These are phyloP conservation scores for Nicator chloris DNA, from an alignment of 2,113 vertebrate species.

Conservation along the genomic window DNA sequence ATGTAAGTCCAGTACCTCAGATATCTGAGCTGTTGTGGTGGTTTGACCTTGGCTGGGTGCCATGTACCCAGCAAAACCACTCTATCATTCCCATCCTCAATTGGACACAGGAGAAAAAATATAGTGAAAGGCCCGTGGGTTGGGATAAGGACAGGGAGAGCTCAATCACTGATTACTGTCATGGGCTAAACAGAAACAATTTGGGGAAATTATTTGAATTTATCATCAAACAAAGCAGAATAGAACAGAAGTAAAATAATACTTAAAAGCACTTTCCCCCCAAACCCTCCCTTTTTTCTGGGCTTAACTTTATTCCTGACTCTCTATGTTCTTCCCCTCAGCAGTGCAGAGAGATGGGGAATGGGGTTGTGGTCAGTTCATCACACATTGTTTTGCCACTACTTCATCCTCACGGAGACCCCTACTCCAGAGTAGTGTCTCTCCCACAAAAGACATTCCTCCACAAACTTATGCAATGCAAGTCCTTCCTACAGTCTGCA, in stretches of 20 bases:
- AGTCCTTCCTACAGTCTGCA: background rate
- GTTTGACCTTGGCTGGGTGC: background rate
- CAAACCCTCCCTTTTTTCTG: background rate
- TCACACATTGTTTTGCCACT: background rate
- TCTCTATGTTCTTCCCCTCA: background rate
- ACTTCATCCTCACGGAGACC: background rate
- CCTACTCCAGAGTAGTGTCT: background rate
- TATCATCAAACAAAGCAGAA: background rate
- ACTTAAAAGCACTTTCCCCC: background rate
- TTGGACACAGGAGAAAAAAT: background rate
- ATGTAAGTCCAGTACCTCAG: background rate
- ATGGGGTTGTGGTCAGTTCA: too few species aligned
- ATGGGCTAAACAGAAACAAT: background rate
- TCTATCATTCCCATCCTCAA: background rate
- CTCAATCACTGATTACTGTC: background rate
- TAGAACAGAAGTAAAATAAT: background rate
- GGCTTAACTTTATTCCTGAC: background rate
- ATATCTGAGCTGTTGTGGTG: background rate
- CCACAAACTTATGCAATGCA: background rate
- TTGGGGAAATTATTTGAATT: background rate
- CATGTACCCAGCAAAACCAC: background rate
- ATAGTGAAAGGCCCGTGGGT: background rate
- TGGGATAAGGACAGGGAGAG: background rate
- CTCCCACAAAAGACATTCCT: background rate
- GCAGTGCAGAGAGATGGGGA: too few species aligned